These are phyloP conservation scores for Homarus gammarus DNA, from an alignment of 2,888 invertebrate species.

Conservation along the genomic window DNA sequence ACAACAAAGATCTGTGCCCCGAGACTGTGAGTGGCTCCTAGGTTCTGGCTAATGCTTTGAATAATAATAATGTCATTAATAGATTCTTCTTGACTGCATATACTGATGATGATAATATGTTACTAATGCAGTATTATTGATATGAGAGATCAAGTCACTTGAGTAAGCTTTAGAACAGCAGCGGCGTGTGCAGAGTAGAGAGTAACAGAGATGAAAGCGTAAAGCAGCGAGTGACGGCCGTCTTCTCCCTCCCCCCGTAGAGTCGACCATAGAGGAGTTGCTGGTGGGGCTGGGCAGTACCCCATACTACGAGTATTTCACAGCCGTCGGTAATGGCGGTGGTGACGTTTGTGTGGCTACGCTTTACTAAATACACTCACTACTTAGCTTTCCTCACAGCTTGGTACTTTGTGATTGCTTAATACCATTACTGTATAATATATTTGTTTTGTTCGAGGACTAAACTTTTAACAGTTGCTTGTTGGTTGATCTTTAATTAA, in stretches of 20 bases:
- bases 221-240: slow-evolving; percentile 24
- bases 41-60: no score
- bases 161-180: not conserved
- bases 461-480: no score
- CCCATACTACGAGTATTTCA: slow-evolving; percentile 75
- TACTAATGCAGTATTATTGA: not conserved
- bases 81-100: not conserved
- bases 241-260: slow-evolving; percentile 56
- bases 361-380: not conserved
- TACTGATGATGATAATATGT: not conserved
- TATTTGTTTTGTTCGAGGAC: no score
- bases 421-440: no score
- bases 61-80: not conserved
- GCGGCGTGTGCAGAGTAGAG: not conserved
- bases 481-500: no score
- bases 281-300: slow-evolving; percentile 57
- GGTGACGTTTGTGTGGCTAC: not conserved
- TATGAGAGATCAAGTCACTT: not conserved
- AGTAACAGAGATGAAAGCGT: no score
- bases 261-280: slow-evolving; percentile 74
- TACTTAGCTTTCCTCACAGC: not conserved
- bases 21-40: no score
- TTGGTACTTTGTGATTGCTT: not conserved
- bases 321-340: slow-evolving; percentile 71
- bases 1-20: not conserved